Evolutionary conservation across 2,797 vertebrate species (phyloP), one percentile per base, ranked within the genome.

Genomic region (Pangasius mekongensis): DNA sequence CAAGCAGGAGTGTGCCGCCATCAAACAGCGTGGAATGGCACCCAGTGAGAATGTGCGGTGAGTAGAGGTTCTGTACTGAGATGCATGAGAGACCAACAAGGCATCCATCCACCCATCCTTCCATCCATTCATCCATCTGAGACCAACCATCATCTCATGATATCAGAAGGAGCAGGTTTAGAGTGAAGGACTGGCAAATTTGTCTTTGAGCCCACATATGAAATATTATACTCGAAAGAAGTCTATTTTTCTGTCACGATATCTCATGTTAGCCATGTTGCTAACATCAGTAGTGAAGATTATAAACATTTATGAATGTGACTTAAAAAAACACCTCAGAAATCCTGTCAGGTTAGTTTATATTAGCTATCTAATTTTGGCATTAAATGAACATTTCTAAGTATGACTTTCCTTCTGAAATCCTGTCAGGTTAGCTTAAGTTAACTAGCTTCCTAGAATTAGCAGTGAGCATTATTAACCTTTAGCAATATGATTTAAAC

Each of bases 31-130:
- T 0, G 96, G 96, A 86, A 97, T 92, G 58, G 95, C 93, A 0
- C 98, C 98, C 86, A 96, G 93, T 0, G 96, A 98, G 90, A 98
- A 96, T 8, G 92, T 98, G 92, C 97, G 98, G 98, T 99, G 91
- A 97, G 95, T 89, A 69, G 39, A 77, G 22, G 62, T n/a, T 54
- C 5, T 36, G 9, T 1, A 5, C 39, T 78, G 43, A 33, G 33
- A 60, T 30, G 6, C n/a, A 84, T 39, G 30, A 14, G 47, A 33
- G 18, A 52, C 64, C 82, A 67, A 20, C 1, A 30, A 1, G n/a
- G 13, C 20, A 60, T 39, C 52, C 56, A 62, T 78, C 43, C 20
- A 52, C 52, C 47, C 47, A 27, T 64, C 30, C 76, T 30, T 13
- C 56, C 62, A 20, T 47, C 33, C 3, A 39, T 24, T 16, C 49